Percentiles rank a stretch among this genome's conserved stretches.
phyloP scores from a whole-genome alignment of 2,797 vertebrate species.

The Arctocebus calabarensis region DNA sequence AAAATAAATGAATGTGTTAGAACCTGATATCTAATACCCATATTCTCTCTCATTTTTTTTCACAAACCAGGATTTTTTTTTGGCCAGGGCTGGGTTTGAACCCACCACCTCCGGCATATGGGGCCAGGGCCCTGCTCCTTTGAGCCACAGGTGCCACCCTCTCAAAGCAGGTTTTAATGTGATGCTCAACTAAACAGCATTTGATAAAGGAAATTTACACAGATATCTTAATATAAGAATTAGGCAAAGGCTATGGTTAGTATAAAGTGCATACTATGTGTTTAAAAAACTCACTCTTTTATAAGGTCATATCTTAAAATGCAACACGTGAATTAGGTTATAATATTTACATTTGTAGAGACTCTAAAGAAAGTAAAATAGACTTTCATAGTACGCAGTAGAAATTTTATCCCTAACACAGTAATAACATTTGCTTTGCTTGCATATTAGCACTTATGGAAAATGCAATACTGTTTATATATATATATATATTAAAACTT shows the following conservation, averaged over 20 bases:
- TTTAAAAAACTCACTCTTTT: not conserved
- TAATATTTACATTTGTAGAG: not conserved
- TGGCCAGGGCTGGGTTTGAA: no score
- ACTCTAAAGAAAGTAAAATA: not conserved
- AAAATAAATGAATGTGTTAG: conserved; percentile 3
- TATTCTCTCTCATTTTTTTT: not conserved
- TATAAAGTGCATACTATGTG: not conserved
- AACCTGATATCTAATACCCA: not conserved
- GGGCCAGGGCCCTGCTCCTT: no score
- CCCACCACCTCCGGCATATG: no score
- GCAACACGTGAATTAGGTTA: not conserved
- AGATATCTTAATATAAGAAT: not conserved
- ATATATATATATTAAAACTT: not conserved
- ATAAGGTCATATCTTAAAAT: not conserved
- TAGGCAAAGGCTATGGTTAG: not conserved
- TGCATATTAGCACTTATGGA: not conserved
- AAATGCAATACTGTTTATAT: not conserved
- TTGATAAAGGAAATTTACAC: conserved; percentile 18
- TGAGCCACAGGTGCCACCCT: no score
- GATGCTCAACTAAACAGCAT: not conserved
- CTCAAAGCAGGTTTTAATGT: conserved; percentile 26
- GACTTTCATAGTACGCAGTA: not conserved
- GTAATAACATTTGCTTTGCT: not conserved
- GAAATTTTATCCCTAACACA: not conserved
- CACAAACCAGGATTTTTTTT: not conserved